phyloP scores from a whole-genome alignment of 2,113 vertebrate genomes.

The Zosterops japonicus region DNA sequence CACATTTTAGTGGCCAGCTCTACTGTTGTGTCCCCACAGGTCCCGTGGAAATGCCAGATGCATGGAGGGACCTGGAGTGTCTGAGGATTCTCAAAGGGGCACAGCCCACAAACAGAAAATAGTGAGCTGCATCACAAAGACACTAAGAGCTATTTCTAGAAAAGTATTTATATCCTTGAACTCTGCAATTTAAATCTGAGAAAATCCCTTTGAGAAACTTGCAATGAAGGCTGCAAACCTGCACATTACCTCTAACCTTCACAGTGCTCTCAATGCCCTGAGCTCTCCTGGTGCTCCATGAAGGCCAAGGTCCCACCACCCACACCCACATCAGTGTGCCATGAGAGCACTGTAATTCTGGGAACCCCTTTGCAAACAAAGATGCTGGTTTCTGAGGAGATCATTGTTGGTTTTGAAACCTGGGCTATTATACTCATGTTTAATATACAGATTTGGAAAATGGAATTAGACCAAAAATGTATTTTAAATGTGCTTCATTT shows the following conservation, averaged over 20 bases:
- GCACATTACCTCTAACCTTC: background rate
- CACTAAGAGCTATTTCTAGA: background rate
- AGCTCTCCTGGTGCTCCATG: background rate
- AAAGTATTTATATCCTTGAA: background rate
- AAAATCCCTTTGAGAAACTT: background rate
- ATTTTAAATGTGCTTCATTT: conserved; percentile 34
- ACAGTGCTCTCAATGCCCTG: background rate
- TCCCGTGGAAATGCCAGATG: background rate
- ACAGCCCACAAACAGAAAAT: background rate
- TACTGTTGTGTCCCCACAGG: background rate
- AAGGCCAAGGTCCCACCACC: background rate
- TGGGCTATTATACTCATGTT: conserved; percentile 4
- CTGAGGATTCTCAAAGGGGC: background rate
- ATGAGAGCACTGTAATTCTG: background rate
- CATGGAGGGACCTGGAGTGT: background rate
- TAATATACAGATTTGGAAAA: conserved; percentile 13
- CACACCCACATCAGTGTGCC: background rate
- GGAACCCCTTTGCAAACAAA: conserved; percentile 33
- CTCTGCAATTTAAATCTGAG: background rate
- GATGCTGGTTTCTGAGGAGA: background rate
- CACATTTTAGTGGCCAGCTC: background rate
- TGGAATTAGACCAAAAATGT: conserved; percentile 9
- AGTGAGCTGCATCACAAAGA: background rate
- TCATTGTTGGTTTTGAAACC: background rate
- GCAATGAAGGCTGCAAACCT: background rate